phyloP scores from a whole-genome alignment of 2,888 invertebrate genomes.

The Neoscelio sp. region DNA sequence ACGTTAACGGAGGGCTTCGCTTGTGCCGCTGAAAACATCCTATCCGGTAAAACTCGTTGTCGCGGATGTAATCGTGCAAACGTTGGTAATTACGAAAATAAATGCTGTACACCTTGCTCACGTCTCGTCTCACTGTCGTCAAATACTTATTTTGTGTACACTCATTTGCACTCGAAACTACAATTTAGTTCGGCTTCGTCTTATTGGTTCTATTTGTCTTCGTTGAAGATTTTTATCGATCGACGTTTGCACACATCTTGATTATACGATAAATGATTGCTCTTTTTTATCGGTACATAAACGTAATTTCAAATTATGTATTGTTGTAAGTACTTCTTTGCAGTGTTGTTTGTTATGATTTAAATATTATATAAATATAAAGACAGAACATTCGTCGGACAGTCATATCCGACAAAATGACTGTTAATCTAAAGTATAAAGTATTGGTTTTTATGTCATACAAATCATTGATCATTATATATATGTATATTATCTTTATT shows the following conservation, averaged over 20 bases:
- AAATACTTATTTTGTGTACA: conserved; percentile 66
- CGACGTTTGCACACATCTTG: conserved; percentile 16
- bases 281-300: conserved; percentile 16
- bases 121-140: conserved; percentile 58
- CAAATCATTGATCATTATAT: too few species aligned
- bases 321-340: too few species aligned
- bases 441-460: too few species aligned
- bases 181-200: conserved; percentile 24
- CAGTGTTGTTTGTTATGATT: too few species aligned
- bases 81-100: conserved; percentile 64
- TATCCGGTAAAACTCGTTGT: conserved; percentile 68
- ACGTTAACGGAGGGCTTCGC: conserved; percentile 49
- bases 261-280: background rate
- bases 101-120: conserved; percentile 53
- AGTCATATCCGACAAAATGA: too few species aligned
- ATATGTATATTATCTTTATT: too few species aligned
- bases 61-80: conserved; percentile 65
- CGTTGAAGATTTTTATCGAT: conserved; percentile 19
- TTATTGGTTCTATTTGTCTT: conserved; percentile 49
- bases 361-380: too few species aligned
- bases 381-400: too few species aligned
- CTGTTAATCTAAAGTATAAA: too few species aligned
- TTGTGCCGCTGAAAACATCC: conserved; percentile 43
- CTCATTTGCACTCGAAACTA: conserved; percentile 60
- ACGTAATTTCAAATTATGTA: conserved; percentile 23